Base-by-base conservation (phyloP, 2,888 invertebrate genomes). In the Apamea crenata region DNA sequence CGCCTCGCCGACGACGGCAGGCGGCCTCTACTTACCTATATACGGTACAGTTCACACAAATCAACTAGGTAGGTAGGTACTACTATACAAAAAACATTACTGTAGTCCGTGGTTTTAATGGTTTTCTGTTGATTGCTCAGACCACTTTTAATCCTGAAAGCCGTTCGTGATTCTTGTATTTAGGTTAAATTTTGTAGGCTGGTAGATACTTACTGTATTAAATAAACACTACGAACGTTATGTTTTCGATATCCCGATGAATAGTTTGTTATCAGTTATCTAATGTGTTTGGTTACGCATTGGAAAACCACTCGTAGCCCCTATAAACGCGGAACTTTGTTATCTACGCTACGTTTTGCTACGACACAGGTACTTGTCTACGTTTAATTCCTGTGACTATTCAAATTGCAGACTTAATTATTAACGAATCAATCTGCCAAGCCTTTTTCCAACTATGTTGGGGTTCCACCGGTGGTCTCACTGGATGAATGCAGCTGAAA, bases 11-110 rank as follows among this genome's bases (percentile, higher is more conserved):
- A 70, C 74, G 74, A 66, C 80, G 78, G 78, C 78, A 87, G 87
- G 73, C 78, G 87, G 87, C 74, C 83, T 79, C 80, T 71, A 82
- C 73, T 81, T 81, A 84, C 83, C 82, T 90, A 84, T 76, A 81
- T 74, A 84, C 65, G 71, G 78, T 80, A 88, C 80, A 79, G 71
- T 80, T 80, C 72, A 83, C 77, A 68, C 70, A 81, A 81, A 81
- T 78, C 63, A 71, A 78, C 65, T 71, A 83, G 50, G 32, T 76
- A 66, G 61, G 47, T 53, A 63, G 40, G 50, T 44, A 70, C 50
- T n/a, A 71, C n/a, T 65, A 29, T 44, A 82, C 29, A 72, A 83
- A 83, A 53, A 73, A 86, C 66, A 82, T 74, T 76, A 82, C 65
- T 66, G 65, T 82, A 69, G 68, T 61, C 59, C 71, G 50, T 56